Evolutionary conservation across 2,113 vertebrate genomes (phyloP).

Genomic region (Odocoileus hemionus): DNA sequence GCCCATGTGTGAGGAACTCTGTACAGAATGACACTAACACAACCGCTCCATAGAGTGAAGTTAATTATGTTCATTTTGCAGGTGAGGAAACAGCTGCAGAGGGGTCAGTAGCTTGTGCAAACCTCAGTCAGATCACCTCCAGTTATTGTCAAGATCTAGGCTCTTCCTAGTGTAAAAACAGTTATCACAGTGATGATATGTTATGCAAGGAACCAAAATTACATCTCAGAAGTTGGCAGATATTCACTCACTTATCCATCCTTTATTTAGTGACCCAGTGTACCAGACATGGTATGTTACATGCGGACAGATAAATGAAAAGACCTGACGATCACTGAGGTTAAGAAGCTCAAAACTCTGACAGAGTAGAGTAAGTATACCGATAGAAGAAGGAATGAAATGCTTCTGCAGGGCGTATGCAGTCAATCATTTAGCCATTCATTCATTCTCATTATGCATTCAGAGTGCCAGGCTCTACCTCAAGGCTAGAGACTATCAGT

Average conservation of each 20-base stretch:
- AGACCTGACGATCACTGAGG: background rate
- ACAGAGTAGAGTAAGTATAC: background rate
- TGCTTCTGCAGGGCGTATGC: background rate
- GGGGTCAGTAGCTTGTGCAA: background rate
- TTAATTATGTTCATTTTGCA: background rate
- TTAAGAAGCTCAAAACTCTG: background rate
- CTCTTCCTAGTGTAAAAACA: background rate
- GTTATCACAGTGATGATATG: background rate
- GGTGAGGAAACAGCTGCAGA: background rate
- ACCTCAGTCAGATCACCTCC: background rate
- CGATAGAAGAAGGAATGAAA: background rate
- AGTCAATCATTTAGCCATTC: background rate
- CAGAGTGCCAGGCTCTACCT: background rate
- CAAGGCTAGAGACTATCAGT: background rate
- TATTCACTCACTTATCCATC: background rate
- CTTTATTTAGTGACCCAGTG: background rate
- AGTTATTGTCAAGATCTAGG: background rate
- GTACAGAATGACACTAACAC: background rate
- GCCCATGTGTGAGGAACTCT: background rate
- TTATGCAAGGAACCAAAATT: background rate
- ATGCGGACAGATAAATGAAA: background rate
- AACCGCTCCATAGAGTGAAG: background rate
- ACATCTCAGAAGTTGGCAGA: background rate
- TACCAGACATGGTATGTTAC: background rate
- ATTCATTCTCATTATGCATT: background rate